Base-by-base conservation (phyloP, 2,797 vertebrate genomes). In the Notolepis coatsorum region DNA sequence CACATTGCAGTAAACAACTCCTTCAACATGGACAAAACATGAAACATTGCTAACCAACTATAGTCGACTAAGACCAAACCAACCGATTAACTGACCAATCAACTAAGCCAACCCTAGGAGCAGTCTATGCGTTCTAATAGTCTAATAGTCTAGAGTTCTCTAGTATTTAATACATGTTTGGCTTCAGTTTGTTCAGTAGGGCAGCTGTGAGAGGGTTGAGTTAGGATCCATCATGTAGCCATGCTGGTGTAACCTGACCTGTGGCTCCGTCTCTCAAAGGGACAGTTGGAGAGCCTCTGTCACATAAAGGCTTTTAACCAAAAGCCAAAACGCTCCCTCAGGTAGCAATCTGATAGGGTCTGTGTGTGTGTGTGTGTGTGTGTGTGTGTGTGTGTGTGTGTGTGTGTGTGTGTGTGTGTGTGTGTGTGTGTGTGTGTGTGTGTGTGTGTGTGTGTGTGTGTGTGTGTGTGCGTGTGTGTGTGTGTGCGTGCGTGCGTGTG, bases 271-370 rank as follows among this genome's bases (percentile, higher is more conserved):
- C 76, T 86, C 88, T 84, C 88, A 60, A 31, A 75, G 87, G 88
- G 72, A 84, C 84, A 85, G 77, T 90, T 89, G 77, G 76, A 50
- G 69, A 80, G 73, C 84, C 81, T 84, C 73, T 80, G 82, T 88
- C 85, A 92, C 86, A 89, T 90, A 94, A 91, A 91, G 86, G 89
- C 92, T 94, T 94, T 95, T 95, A 94, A 94, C 80, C 84, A 84
- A 72, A 81, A n/a, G 87, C 90, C 85, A 92, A 92, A 93, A 91
- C 55, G 93, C 90, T 93, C 91, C 93, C 93, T 82, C 49, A 0
- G 83, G 92, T 88, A 84, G 83, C 74, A 75, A 80, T 62, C 73
- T 68, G 71, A 88, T 86, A 78, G 57, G 72, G 33, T 35, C 9
- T 35, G 33, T 35, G 33, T 13, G 33, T 3, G 31, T 33, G 31